phyloP scores from a whole-genome alignment of 2,797 vertebrate genomes.

The Benthosema pterotum region DNA sequence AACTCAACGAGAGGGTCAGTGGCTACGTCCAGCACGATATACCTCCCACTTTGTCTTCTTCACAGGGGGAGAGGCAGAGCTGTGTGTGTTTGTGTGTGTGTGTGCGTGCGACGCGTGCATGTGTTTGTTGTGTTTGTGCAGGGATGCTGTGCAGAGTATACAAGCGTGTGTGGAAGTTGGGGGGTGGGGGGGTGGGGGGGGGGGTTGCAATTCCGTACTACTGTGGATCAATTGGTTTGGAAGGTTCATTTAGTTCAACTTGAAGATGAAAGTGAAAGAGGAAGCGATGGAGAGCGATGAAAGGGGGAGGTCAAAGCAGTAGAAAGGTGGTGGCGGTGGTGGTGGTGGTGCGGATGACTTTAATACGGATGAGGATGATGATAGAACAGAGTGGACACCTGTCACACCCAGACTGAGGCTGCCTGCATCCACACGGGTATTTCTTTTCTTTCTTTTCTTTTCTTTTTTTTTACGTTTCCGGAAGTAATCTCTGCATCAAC shows the following conservation, averaged over 20 bases:
- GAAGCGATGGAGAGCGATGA: slow-evolving; percentile 8
- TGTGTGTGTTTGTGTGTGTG: not conserved
- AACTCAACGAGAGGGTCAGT: slow-evolving; percentile 79
- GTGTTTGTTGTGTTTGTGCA: not conserved
- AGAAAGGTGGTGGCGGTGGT: not conserved
- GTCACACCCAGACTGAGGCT: too few species aligned
- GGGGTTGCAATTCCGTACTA: not conserved
- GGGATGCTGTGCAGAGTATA: not conserved
- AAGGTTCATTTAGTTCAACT: slow-evolving; percentile 50
- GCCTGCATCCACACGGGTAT: too few species aligned
- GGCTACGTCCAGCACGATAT: slow-evolving; percentile 64
- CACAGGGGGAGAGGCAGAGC: slow-evolving; percentile 21
- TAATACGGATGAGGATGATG: not conserved
- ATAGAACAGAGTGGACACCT: too few species aligned
- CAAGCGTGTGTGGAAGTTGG: not conserved
- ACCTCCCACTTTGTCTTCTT: slow-evolving; percentile 71
- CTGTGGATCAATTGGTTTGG: slow-evolving; percentile 44
- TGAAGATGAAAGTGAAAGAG: slow-evolving; percentile 17
- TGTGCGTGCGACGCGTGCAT: slow-evolving; percentile 9
- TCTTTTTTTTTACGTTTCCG: too few species aligned
- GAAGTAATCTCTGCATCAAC: too few species aligned
- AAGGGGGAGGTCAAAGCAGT: slow-evolving; percentile 6
- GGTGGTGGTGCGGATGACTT: not conserved
- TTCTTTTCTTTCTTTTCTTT: too few species aligned
- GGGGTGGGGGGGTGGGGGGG: too few species aligned